Percentiles rank a stretch among this genome's conserved stretches.
Evolutionary conservation across 35 echinoderm and acorn worm genomes (phyloP).

Genomic region (Apostichopus parvimensis): DNA sequence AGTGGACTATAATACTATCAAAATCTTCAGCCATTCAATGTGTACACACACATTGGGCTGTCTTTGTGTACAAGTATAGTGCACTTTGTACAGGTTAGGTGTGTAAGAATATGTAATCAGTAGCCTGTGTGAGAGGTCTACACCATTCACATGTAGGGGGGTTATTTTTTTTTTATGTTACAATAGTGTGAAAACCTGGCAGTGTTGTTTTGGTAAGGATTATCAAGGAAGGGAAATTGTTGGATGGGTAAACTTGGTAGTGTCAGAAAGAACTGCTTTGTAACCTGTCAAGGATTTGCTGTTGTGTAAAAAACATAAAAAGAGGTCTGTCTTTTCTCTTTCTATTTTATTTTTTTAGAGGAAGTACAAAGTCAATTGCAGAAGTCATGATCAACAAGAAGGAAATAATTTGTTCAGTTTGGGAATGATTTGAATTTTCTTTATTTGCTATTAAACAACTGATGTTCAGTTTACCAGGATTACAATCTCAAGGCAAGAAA

Average conservation of each 20-base stretch:
- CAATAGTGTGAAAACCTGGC: constrained; percentile 6
- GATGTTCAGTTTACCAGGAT: no score
- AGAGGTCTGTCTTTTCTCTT: no score
- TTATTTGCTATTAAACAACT: no score
- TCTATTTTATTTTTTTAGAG: no score
- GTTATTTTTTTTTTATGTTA: background rate
- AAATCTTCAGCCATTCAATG: background rate
- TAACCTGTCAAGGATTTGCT: background rate
- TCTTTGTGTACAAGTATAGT: background rate
- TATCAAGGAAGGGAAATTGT: constrained; percentile 26
- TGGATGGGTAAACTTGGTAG: background rate
- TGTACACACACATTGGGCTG: constrained; percentile 25
- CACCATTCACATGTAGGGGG: constrained; percentile 20
- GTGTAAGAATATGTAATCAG: constrained; percentile 44
- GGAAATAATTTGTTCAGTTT: no score
- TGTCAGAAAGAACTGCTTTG: background rate
- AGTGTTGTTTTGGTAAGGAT: constrained; percentile 31
- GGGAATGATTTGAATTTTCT: no score
- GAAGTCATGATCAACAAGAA: no score
- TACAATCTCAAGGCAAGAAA: no score
- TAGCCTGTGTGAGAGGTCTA: constrained; percentile 4
- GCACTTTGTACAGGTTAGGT: constrained; percentile 33
- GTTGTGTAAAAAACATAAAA: no score
- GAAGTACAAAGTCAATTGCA: no score
- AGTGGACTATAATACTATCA: constrained; percentile 12